Evolutionary conservation across 2,888 invertebrate genomes (phyloP).

Genomic region (Muschampia plurimacula): DNA sequence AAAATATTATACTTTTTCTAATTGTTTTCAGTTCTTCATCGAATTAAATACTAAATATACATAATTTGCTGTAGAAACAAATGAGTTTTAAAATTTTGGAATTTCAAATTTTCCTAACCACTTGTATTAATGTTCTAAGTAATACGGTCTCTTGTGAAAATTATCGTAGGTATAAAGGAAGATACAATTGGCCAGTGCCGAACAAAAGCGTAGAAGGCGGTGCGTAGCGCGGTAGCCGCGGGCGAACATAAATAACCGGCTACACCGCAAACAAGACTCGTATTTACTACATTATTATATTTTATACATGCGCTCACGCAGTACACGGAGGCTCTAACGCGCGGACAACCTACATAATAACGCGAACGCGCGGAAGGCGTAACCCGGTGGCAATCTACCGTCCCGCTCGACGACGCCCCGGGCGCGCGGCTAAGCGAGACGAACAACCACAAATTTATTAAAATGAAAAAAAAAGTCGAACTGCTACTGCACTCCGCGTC

Average conservation of each 20-base stretch:
- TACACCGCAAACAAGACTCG: constrained; percentile 70
- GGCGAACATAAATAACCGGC: constrained; percentile 76
- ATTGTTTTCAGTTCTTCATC: too few species aligned
- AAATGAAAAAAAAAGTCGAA: constrained; percentile 74
- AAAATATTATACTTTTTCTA: too few species aligned
- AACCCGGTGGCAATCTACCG: constrained; percentile 81
- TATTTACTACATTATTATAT: constrained; percentile 81
- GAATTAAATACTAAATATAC: too few species aligned
- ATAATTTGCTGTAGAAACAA: too few species aligned
- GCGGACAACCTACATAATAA: constrained; percentile 83
- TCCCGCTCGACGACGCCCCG: constrained; percentile 77
- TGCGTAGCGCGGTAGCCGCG: constrained; percentile 77
- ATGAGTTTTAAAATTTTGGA: too few species aligned
- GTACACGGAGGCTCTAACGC: constrained; percentile 81
- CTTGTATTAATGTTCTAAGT: background rate
- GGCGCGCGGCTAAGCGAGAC: constrained; percentile 82
- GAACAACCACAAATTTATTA: constrained; percentile 85
- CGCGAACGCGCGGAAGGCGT: constrained; percentile 84
- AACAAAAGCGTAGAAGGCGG: constrained; percentile 59
- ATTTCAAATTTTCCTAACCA: too few species aligned
- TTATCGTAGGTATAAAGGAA: constrained; percentile 17
- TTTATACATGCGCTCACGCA: constrained; percentile 76
- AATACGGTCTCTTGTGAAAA: constrained; percentile 1
- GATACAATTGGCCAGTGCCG: constrained; percentile 49
- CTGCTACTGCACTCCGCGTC: constrained; percentile 84